Base-by-base conservation (phyloP, 1,140 invertebrate species). In the Drosophila dunni region DNA sequence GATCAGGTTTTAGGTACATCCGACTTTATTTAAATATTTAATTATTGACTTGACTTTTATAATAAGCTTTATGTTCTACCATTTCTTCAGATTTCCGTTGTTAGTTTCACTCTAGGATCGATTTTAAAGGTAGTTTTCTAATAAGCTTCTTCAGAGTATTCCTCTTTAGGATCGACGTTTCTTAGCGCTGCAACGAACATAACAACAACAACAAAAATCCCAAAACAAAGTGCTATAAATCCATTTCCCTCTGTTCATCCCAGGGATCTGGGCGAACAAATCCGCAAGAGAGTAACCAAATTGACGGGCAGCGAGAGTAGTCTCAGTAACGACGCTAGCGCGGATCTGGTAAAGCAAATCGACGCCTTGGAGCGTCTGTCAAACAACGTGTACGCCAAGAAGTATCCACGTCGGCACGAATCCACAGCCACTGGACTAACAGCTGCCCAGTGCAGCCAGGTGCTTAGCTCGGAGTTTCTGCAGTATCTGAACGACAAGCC, bases 181-280 rank as follows among this genome's bases (percentile, higher is more conserved):
- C 42, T 40, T 46, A 46, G 15, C 44, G 62, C 54, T 72, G 63
- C 62, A 83, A 83, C 80, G 80, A 83, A 83, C 80, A 76, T 51
- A 45, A 11, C 11, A 34, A 6, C 40, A 69, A 29, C 68, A 51
- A 62, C 62, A 75, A 36, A 33, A 57, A 71, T 5, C 54, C 42
- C 44, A 46, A 50, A 56, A 48, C 29, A 66, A 33, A 62, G 24
- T 7, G 7, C 45, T 72, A 58, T 58, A 61, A 71, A 75, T 34
- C 24, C 24, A 45, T 79, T 71, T 82, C 81, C 89, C 83, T 86
- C 85, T 58, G 48, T 62, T 36, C 24, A 45, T 84, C 78, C 94
- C 92, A 97, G 97, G 84, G 97, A 97, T 93, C 92, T 97, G 46
- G 96, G 95, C 60, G 94, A 96, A 81, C 94, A 95, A 82, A 94